Evolutionary conservation across 2,113 vertebrate species (phyloP).

Genomic region (Ceuthmochares aereus): DNA sequence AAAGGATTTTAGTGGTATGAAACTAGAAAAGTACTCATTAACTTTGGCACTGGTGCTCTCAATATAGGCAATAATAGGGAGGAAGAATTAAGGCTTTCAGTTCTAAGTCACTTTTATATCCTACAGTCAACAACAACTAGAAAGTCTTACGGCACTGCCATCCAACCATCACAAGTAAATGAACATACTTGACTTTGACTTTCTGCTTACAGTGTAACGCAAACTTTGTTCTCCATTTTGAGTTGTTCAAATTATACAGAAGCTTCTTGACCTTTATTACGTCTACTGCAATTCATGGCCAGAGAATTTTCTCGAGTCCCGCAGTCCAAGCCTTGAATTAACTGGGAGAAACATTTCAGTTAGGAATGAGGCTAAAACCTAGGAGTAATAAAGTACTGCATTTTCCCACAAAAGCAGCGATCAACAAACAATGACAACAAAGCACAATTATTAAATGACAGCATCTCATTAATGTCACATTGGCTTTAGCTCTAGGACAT

Average conservation of each 20-base stretch:
- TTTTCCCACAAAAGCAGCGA: neutral
- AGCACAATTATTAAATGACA: constrained; percentile 32
- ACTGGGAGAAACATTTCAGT: neutral
- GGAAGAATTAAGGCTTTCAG: neutral
- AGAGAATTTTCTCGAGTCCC: neutral
- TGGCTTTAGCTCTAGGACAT: constrained; percentile 2
- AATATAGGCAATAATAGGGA: neutral
- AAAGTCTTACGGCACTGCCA: neutral
- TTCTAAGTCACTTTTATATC: neutral
- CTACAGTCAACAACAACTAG: neutral
- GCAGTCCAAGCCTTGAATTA: neutral
- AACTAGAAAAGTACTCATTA: constrained; percentile 5
- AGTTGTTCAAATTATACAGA: neutral
- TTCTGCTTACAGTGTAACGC: neutral
- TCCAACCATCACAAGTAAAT: neutral
- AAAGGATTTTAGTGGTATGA: neutral
- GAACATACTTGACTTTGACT: neutral
- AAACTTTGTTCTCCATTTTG: constrained; percentile 11
- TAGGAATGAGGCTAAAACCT: neutral
- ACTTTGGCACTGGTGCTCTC: neutral
- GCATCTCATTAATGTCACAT: constrained; percentile 60
- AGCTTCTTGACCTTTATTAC: neutral
- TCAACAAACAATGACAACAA: constrained; percentile 15
- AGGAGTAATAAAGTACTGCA: neutral
- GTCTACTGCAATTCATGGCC: neutral